phyloP scores from a whole-genome alignment of 2,113 vertebrate genomes.

The Orcinus orca region DNA sequence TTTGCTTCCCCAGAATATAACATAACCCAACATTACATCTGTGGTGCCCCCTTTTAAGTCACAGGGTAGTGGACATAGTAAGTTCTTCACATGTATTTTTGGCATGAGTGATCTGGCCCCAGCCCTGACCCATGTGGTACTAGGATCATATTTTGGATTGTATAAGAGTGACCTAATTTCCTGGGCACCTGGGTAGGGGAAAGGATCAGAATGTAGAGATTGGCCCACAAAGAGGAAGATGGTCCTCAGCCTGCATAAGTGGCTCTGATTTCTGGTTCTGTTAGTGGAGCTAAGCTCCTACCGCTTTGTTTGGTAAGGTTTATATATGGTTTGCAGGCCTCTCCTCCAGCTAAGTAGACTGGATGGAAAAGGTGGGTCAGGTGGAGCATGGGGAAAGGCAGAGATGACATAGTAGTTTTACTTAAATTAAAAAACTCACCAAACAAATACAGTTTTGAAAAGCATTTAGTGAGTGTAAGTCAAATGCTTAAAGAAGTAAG shows the following conservation, averaged over 20 bases:
- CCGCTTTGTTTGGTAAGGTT: background rate
- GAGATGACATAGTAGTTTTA: background rate
- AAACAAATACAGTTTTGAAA: background rate
- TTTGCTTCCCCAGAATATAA: background rate
- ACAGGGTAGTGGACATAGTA: background rate
- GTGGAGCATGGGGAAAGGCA: background rate
- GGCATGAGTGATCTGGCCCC: background rate
- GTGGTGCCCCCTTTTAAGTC: background rate
- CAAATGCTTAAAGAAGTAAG: background rate
- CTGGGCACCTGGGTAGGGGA: background rate
- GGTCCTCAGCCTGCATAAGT: background rate
- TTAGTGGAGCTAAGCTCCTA: background rate
- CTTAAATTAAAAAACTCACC: slow-evolving; percentile 8
- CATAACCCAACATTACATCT: background rate
- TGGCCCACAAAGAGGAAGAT: background rate
- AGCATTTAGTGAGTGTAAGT: background rate
- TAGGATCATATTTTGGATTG: slow-evolving; percentile 7
- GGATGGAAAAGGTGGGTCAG: background rate
- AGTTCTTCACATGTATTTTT: background rate
- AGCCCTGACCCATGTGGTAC: background rate
- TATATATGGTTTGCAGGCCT: background rate
- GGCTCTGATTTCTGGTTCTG: slow-evolving; percentile 13
- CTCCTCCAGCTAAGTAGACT: background rate
- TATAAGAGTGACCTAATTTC: background rate
- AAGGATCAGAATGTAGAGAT: background rate